Base-by-base conservation (phyloP, 1,140 invertebrate species). In the Centruroides sculpturatus region DNA sequence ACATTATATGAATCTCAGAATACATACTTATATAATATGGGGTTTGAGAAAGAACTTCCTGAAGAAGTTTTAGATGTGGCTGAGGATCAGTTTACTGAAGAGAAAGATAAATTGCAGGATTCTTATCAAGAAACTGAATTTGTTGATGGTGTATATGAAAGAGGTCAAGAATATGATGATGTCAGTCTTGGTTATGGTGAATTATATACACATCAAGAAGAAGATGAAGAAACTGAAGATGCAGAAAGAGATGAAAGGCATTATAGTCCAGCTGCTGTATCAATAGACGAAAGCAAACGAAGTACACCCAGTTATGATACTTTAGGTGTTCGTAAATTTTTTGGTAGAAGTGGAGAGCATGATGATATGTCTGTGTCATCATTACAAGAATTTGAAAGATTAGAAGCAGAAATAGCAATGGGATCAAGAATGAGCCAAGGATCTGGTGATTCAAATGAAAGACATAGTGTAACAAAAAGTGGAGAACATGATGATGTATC, bases 401-500 rank as follows among this genome's bases (percentile, higher is more conserved):
- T 77, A 7, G 76, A 77, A 65, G 68, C 68, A 36, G 73, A 75
- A 65, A 69, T 76, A 35, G 56, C 61, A 46, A 59, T 57, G 36
- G 55, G 55, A 50, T 61, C 12, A 23, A 53, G 35, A 53, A 34
- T 53, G n/a, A 60, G 60, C 35, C 62, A 63, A 46, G 64, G 63
- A 13, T 66, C 64, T 41, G 52, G 55, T 23, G 64, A 64, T 58
- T 66, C 64, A 5, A 56, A 48, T 59, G 61, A 57, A 69, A 71
- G 48, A 58, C 23, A 55, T 13, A 65, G 50, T 60, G 67, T 55
- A 13, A 65, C 52, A 68, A 82, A 83, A 3, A 80, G 81, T 68
- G 81, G 82, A 57, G 82, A 85, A 5, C 91, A 93, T 71, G 92
- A 95, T 73, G 87, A 92, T 73, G 78, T 92, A 35, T 95, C 92